Base-by-base conservation (phyloP, 2,797 vertebrate species). In the Sphenodon punctatus region DNA sequence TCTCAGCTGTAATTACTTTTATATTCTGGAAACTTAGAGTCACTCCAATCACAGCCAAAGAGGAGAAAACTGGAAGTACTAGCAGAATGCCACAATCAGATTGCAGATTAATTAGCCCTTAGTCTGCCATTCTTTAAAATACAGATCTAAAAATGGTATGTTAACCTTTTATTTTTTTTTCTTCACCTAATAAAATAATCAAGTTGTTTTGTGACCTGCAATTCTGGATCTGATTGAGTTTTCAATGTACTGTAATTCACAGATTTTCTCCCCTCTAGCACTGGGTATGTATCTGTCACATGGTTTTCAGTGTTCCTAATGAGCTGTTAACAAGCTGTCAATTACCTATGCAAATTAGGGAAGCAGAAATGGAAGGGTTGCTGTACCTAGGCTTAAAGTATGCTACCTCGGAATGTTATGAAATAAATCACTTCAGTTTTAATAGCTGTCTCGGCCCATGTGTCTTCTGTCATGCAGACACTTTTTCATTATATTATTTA, bases 251-350 rank as follows among this genome's bases (percentile, higher is more conserved):
- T 89, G 85, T 87, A 92, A 95, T 94, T 95, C 86, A 89, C 93
- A 95, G 93, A 93, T 95, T 93, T 94, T 92, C 82, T 93, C 89
- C 92, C 92, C 90, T 94, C 92, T 93, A 94, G 94, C 63, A 78
- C 87, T 90, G 89, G 85, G 77, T 92, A 92, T 93, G 90, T 95
- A 87, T 91, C 91, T 94, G 94, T 96, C 93, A 91, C 94, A 94
- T 96, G 95, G 91, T 95, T 95, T 96, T 95, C 94, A 92, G 93
- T 95, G 94, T 92, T 94, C 94, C 93, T 96, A 96, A 96, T 96
- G 95, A 96, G 95, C 94, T 95, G 95, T 96, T 96, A 97, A 97
- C 94, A 96, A 95, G 94, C 94, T 96, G 95, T 96, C 96, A 97
- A 96, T 96, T 96, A 95, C 91, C 89, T 93, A 95, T 96, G 95